Base-by-base conservation (phyloP, 2,888 invertebrate species). In the Hirtodrosophila histrioides region DNA sequence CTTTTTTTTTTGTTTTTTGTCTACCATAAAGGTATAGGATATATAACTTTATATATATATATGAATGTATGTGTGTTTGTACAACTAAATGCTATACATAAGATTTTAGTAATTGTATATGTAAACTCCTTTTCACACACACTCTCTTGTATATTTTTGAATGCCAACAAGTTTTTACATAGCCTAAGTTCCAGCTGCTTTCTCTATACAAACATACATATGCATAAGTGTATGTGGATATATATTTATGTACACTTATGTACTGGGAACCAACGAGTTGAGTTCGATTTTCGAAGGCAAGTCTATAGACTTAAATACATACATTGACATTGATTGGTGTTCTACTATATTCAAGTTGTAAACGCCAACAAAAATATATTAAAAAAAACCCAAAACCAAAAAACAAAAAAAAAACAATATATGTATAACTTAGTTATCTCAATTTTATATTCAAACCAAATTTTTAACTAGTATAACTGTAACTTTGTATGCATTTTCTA, bases 401-500 rank as follows among this genome's bases (percentile, higher is more conserved):
- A 68, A 67, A 75, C 58, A 64, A 72, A 69, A 50, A 39, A 43
- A 51, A 68, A 67, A 75, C 58, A 64, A 72, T 70, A 64, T 49
- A 62, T 48, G 68, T 60, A 55, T 64, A 76, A 81, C 75, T 81
- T 81, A 86, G 87, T 86, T 81, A 81, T 84, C 82, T 85, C 84
- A 83, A 83, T 88, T 88, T 80, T 80, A 86, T 71, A 78, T 84
- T 81, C 68, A 72, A 80, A 77, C 75, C 71, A 31, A 65, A 88
- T 84, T 84, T 88, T 84, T 84, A 84, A 84, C 77, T 84, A 84
- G 83, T 75, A 75, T 83, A 64, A 88, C 78, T 86, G 69, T 83
- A 88, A 80, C 83, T 87, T 86, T 81, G 68, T 82, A 82, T 82
- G 83, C 86, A 82, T 82, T 82, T 82, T 82, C 87, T 82, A 69